A percentile compares a stretch with the other conserved stretches of the same genome.
phyloP scores from a whole-genome alignment of 2,113 vertebrate species.

The Uria lomvia region DNA sequence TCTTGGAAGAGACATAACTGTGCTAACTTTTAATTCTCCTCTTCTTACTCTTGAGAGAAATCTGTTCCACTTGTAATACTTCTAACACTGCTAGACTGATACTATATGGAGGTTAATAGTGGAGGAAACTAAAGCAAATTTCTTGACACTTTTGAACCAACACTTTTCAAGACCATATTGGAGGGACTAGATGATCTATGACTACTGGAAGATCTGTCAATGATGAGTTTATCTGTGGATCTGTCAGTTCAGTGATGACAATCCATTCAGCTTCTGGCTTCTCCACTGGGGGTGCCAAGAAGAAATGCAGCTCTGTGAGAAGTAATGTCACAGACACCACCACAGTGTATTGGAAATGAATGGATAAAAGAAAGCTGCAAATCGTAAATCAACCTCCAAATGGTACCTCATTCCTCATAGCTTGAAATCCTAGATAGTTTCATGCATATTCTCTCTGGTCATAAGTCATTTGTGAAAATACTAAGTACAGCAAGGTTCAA shows the following conservation, averaged over 20 bases:
- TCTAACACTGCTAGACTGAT: background rate
- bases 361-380: background rate
- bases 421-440: background rate
- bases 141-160: background rate
- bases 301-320: background rate
- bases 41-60: background rate
- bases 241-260: background rate
- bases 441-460: background rate
- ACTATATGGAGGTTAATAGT: background rate
- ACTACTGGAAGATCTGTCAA: background rate
- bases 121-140: background rate
- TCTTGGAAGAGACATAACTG: background rate
- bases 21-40: background rate
- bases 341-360: background rate
- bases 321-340: background rate
- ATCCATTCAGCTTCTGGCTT: background rate
- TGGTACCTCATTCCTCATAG: background rate
- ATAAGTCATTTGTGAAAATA: background rate
- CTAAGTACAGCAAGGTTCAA: background rate
- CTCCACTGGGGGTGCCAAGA: background rate
- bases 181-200: background rate
- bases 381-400: background rate
- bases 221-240: background rate
- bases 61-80: background rate
- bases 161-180: background rate